phyloP scores from a whole-genome alignment of 2,797 vertebrate species.

The Brachyalestes nurse region DNA sequence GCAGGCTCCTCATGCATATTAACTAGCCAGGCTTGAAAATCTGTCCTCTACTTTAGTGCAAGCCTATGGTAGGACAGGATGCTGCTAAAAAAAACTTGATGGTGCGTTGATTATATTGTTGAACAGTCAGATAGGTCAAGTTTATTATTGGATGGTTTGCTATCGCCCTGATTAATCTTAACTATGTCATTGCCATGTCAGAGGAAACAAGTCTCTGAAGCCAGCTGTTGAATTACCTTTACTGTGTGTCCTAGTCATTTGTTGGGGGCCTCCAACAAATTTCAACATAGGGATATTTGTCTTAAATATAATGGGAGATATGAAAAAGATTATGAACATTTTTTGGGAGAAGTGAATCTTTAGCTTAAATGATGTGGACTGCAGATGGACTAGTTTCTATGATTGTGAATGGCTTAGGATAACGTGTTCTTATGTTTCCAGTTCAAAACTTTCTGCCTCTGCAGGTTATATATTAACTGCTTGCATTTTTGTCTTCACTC shows the following conservation, averaged over 20 bases:
- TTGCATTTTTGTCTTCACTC: not conserved
- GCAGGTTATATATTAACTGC: not conserved
- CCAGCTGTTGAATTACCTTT: not conserved
- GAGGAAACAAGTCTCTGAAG: not conserved
- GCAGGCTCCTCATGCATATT: conserved; percentile 39
- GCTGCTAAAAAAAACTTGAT: not conserved
- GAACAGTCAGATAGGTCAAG: not conserved
- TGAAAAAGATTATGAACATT: not conserved
- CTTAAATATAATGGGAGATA: not conserved
- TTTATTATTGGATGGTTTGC: not conserved
- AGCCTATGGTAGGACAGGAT: not conserved
- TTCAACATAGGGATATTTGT: not conserved
- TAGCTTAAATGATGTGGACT: not conserved
- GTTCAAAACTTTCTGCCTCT: not conserved
- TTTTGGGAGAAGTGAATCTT: no score
- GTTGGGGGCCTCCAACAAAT: no score
- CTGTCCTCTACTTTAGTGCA: not conserved
- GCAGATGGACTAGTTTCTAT: not conserved
- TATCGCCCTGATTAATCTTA: not conserved
- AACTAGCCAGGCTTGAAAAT: conserved; percentile 9
- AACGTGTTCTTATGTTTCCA: not conserved
- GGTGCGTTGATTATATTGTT: not conserved
- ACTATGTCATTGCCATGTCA: not conserved
- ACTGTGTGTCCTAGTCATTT: not conserved
- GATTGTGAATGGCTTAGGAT: not conserved